Base-by-base conservation (phyloP, 2,888 invertebrate species). In the Apeira syringaria region DNA sequence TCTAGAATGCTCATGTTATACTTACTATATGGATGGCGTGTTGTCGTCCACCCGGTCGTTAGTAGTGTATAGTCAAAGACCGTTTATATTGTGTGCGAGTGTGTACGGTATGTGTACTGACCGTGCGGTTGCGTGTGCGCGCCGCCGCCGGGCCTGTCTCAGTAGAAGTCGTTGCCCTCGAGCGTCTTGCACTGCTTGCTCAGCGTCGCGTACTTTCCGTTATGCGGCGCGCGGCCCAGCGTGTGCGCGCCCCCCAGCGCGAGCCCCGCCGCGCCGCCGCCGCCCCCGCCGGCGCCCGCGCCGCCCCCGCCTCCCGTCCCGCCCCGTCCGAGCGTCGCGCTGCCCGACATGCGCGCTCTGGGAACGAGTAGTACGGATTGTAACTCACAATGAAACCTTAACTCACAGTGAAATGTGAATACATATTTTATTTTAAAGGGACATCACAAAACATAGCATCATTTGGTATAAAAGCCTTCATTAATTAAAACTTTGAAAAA, bases 141-240 rank as follows among this genome's bases (percentile, higher is more conserved):
- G 75, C 79, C 85, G 78, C 81, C 86, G 93, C 94, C 92, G 91
- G 92, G 91, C 92, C 92, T 90, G 91, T 95, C 95, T 96, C 96
- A 97, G 96, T 97, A 97, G 92, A 97, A 97, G 91, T 97, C 97
- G 79, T 94, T 96, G 75, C 96, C 95, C 92, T 97, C 97, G 61
- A 97, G 92, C 73, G 97, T 97, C 92, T 97, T 97, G 94, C 97
- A 97, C 92, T 97, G 96, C 92, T 97, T 97, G 94, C 96, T 97
- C 91, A 97, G 92, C 91, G 97, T 97, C 90, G 97, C 96, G 94
- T 97, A 97, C 94, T 97, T 97, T 87, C 94, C 94, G 91, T 94
- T 94, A 92, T 95, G 91, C 65, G 93, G 92, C 82, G 92, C 92
- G 72, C 94, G 91, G 74, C 93, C 94, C 62, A 94, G 91, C 70